A percentile compares a stretch with the other conserved stretches of the same genome.
phyloP scores from a whole-genome alignment of 2,113 vertebrate species.

The Ctenomys sociabilis region DNA sequence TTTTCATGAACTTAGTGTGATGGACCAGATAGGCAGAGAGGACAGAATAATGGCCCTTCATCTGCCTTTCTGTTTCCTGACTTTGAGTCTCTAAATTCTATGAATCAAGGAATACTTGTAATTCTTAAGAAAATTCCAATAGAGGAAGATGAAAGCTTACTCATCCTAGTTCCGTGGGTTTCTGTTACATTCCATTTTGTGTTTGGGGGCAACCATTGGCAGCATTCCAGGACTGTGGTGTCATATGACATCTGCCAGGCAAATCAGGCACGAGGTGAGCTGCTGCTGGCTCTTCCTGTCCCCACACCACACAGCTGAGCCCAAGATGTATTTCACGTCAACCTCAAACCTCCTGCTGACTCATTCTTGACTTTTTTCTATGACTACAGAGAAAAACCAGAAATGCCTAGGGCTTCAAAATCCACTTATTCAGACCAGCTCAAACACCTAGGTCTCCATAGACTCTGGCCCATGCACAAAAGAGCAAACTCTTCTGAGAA shows the following conservation, averaged over 20 bases:
- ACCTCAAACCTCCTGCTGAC: neutral
- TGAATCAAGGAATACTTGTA: constrained; percentile 25
- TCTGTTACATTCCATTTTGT: constrained; percentile 30
- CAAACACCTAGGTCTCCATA: neutral
- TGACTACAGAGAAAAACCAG: constrained; percentile 45
- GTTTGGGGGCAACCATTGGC: neutral
- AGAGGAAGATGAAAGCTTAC: neutral
- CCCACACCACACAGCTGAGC: neutral
- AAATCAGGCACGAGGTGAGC: neutral
- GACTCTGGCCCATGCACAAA: neutral
- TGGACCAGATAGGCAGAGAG: neutral
- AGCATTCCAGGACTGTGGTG: neutral
- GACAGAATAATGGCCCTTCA: neutral
- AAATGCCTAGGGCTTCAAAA: constrained; percentile 25
- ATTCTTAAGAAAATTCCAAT: constrained; percentile 40
- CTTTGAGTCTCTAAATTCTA: constrained; percentile 12
- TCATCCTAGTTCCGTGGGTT: neutral
- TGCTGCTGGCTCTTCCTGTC: neutral
- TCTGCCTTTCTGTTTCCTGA: neutral
- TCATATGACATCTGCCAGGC: neutral
- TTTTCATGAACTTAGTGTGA: neutral
- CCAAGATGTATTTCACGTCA: neutral
- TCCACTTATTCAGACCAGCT: neutral
- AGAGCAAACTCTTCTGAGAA: neutral
- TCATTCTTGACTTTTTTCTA: constrained; percentile 21